Base-by-base conservation (phyloP, 2,797 vertebrate species). In the Iguana delicatissima region DNA sequence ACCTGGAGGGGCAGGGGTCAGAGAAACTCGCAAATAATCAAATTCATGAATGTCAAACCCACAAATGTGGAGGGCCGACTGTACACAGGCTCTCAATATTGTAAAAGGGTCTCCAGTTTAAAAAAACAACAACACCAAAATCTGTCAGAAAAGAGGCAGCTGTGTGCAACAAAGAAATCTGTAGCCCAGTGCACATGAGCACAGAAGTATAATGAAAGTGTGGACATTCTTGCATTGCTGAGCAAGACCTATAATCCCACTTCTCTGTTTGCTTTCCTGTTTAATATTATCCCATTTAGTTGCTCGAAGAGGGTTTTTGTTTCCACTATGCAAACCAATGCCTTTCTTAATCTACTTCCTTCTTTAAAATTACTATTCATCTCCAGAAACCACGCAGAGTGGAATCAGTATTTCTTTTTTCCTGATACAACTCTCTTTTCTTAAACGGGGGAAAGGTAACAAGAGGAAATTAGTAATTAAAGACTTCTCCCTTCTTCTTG, bases 401-500 rank as follows among this genome's bases (percentile, higher is more conserved):
- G 14, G 13, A 76, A 59, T 22, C 55, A 29, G 50, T 29, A 29
- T 29, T 22, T 85, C 69, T 35, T 18, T 18, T 59, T 4, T 59
- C 9, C 26, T 29, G 3, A 29, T 69, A 26, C 2, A 3, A 4
- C 59, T 62, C 57, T 59, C 10, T 29, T 67, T 69, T 69, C 13
- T 3, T 10, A 32, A 69, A 16, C 29, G 67, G 10, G 72, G 35
- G 18, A 74, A 55, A 85, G 52, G 20, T 73, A 74, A 62, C 18
- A 38, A 57, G 50, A 73, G 67, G 84, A 85, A 85, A 73, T 85
- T 85, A 73, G 32, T 85, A 85, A 73, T 85, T 72, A 85, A 85
- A 85, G 84, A 26, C 84, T 55, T 73, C 69, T 85, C 10, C 14
- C 42, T 85, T 50, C 82, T 42, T 42, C 83, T 20, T 46, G 64